Percentiles rank a stretch among this genome's conserved stretches.
phyloP scores from a whole-genome alignment of 2,888 invertebrate species.

The Pilophorus perplexus region DNA sequence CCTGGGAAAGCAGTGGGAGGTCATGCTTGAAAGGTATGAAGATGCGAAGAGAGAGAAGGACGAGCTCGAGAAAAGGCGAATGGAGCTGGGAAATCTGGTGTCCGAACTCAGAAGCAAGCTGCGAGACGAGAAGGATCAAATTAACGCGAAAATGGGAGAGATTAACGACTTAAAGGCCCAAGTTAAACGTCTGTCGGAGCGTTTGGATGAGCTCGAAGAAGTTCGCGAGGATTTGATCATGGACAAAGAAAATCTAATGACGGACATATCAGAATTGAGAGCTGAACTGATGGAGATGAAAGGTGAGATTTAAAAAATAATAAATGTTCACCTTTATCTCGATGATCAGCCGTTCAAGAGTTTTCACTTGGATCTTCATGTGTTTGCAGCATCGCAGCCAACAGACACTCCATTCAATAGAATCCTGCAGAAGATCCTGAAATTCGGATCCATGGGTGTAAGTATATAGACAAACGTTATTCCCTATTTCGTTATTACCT shows the following conservation, averaged over 20 bases:
- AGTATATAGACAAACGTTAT: not conserved
- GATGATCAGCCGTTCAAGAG: too few relatives aligned
- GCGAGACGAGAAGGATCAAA: not conserved
- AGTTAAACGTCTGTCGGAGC: constrained; percentile 11
- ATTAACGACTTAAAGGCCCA: constrained; percentile 2
- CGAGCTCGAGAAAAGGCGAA: not conserved
- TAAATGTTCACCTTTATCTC: not conserved
- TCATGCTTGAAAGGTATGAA: not conserved
- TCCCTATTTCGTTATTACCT: not conserved
- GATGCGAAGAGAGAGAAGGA: not conserved
- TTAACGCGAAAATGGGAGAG: constrained; percentile 14
- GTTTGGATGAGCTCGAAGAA: constrained; percentile 21
- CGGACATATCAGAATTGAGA: constrained; percentile 24
- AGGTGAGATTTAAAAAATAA: not conserved
- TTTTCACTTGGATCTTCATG: too few relatives aligned
- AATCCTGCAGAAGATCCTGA: constrained; percentile 41
- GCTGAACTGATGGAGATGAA: not conserved
- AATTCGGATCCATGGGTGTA: too few relatives aligned
- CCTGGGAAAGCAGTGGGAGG: not conserved
- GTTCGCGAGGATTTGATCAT: constrained; percentile 21
- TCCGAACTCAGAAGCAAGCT: constrained; percentile 7
- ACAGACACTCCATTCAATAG: constrained; percentile 40
- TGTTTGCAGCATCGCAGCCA: too few relatives aligned
- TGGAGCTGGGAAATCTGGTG: not conserved
- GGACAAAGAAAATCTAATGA: constrained; percentile 24